Evolutionary conservation across 2,888 invertebrate species (phyloP), one percentile per base, ranked within the genome.

Genomic region (Magallana nippona): DNA sequence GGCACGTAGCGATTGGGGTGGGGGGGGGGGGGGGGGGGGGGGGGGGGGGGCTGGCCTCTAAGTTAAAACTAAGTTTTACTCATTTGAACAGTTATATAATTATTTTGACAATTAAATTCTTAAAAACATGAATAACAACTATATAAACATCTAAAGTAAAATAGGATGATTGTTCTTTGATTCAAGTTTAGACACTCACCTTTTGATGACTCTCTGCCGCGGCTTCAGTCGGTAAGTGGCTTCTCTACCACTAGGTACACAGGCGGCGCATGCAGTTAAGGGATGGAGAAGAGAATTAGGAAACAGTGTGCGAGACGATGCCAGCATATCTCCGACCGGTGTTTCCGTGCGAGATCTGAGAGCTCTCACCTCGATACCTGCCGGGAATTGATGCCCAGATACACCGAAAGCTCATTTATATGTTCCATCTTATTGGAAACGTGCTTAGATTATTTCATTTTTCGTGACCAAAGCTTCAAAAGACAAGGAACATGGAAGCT

Each of bases 141-240:
- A 44, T 44, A 44, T 3, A 44, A 44, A 5, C 44, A 44, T 44
- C 44, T 44, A 8, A 44, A 8, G 44, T 8, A 5, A 44, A 8
- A 44, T 44, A 44, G 44, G 44, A 0, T 44, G 44, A 1, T 60
- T 19, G n/a, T 19, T n/a, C 19, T 60, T 60, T n/a, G n/a, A 1
- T 60, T 17, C 60, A 1, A 19, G n/a, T 8, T 19, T 60, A 17
- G 19, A 19, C 60, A 19, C 71, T 71, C 19, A 71, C 71, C 71
- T 71, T 27, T 71, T 71, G 71, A 71, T 71, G 71, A 71, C 71
- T 27, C 27, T 22, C 32, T 71, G 71, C 2, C 71, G 71, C 15
- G 71, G 71, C 15, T 71, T 71, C 22, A 71, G 27, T 27, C 32
- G 71, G 32, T 71, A 13, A 13, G 27, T 13, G 10, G 44, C 44